Evolutionary conservation across 2,888 invertebrate species (phyloP), one percentile per base, ranked within the genome.

Genomic region (Eudasyphora cyanicolor): DNA sequence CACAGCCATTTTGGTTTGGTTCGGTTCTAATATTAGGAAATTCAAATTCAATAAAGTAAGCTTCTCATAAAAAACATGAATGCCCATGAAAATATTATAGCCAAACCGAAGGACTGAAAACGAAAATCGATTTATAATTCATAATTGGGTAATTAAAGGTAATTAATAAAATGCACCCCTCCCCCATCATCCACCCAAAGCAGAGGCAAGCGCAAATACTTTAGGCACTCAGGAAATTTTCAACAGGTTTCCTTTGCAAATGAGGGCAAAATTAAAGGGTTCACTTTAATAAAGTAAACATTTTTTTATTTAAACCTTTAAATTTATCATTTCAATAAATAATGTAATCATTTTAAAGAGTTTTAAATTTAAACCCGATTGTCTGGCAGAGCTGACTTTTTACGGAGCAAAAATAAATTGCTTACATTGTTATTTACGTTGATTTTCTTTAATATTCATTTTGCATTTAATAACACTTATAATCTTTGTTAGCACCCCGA

Each of bases 71-170:
- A 6, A 49, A 54, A 54, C 0, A 51, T 14, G n/a, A 42, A 62
- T 1, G n/a, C 17, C 5, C 7, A 38, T 12, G 57, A 57, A 71
- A 35, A 54, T 51, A 62, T 67, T 45, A 62, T 17, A 35, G 21
- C 32, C 45, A 12, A n/a, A 8, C 38, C 35, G 27, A 35, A 38
- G 17, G 54, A 73, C 29, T 12, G 32, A 27, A 74, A 42, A 45
- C 19, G 29, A 75, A 70, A 70, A 77, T 77, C 70, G 60, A 77
- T 77, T 71, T 60, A 62, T 71, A 71, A 62, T 62, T 70, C 70
- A 71, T 51, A 77, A 71, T 70, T 60, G 32, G 69, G 32, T 49
- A 70, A 71, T 62, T 71, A 71, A 77, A 21, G 32, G 35, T 45
- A 49, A 77, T 77, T 77, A 71, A 49, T 77, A 69, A 62, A 19